phyloP scores from a whole-genome alignment of 2,797 vertebrate species.

The Mormyrus hasselquistii region DNA sequence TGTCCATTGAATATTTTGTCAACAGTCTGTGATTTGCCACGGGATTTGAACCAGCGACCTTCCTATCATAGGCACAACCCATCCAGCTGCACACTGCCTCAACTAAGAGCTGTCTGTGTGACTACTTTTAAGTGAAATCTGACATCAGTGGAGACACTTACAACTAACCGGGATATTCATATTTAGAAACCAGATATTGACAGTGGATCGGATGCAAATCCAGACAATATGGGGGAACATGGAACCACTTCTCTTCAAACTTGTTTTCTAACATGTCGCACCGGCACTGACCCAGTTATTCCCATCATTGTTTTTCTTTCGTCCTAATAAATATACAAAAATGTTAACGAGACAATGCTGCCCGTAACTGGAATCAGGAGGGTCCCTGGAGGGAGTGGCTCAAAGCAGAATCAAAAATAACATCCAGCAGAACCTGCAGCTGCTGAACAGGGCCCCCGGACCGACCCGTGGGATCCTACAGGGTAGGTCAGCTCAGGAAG shows the following conservation, averaged over 20 bases:
- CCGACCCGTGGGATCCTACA: neutral
- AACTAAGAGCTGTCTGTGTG: neutral
- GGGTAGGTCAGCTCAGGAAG: neutral
- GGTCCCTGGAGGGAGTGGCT: neutral
- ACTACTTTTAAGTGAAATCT: neutral
- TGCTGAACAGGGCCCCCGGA: constrained; percentile 13
- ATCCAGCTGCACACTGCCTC: neutral
- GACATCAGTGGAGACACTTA: neutral
- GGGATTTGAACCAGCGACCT: neutral
- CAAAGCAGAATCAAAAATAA: constrained; percentile 11
- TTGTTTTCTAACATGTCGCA: neutral
- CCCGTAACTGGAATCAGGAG: neutral
- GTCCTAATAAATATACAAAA: neutral
- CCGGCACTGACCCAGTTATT: neutral
- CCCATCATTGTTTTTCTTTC: constrained; percentile 11
- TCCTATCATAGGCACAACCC: neutral
- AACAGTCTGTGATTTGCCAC: neutral
- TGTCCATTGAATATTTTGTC: neutral
- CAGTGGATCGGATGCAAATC: too few relatives aligned
- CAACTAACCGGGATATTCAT: neutral
- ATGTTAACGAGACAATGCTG: neutral
- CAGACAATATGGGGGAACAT: neutral
- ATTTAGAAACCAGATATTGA: neutral
- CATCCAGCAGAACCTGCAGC: neutral
- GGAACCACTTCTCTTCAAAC: neutral